Evolutionary conservation across 2,888 invertebrate species (phyloP), one percentile per base, ranked within the genome.

Genomic region (Callyntrura sp.): DNA sequence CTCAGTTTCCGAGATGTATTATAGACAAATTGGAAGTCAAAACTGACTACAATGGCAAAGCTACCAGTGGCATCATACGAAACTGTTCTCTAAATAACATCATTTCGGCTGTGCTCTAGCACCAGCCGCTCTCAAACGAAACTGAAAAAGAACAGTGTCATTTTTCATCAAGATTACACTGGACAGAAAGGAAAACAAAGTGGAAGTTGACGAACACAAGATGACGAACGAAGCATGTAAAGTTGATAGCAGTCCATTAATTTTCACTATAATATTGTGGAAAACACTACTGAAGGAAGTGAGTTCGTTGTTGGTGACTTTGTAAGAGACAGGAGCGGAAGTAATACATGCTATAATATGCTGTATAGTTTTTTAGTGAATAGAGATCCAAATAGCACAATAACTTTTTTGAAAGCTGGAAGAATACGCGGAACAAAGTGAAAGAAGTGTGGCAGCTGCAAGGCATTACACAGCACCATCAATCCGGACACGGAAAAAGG

Each of bases 161-260:
- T 57, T 12, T 8, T 23, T 17, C 57, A 35, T 14, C 35, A 25
- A 81, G 23, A 28, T 81, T 81, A 1, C 43, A 45, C 17, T 17
- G 2, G 17, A 5, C 23, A 76, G 20, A 23, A 17, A 76, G 48
- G 48, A 76, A n/a, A 76, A n/a, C n/a, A 11, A 81, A 81, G 81
- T 62, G 57, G 55, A 57, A 25, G 14, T 55, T 57, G 45, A n/a
- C n/a, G n/a, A 11, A 45, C 17, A 17, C 79, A 79, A 79, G 79
- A 79, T 79, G 79, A 79, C 55, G 79, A n/a, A 57, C 57, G 57
- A 35, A 79, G 17, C 79, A n/a, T 57, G 17, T 73, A 73, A 81
- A 60, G 60, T 62, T 60, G 60, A 81, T 81, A 60, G 17, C 62
- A 60, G 81, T 81, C 28, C 60, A 81, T 81, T 81, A 81, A 81